phyloP scores from a whole-genome alignment of 2,113 vertebrate genomes.

The Oreotrochilus melanogaster region DNA sequence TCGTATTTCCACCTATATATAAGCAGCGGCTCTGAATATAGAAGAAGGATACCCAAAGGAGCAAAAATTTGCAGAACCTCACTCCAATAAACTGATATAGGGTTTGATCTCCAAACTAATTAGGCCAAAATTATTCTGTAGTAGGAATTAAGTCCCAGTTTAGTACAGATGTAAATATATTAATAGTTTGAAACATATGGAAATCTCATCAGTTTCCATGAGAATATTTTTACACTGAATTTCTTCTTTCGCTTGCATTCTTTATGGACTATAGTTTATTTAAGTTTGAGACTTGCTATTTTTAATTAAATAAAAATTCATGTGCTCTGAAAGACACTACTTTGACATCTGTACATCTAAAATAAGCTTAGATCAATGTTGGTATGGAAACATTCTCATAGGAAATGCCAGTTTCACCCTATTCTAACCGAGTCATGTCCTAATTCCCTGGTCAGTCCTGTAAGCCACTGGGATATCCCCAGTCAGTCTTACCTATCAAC shows the following conservation, averaged over 20 bases:
- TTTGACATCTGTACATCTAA: neutral
- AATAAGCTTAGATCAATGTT: neutral
- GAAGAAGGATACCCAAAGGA: neutral
- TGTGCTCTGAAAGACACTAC: neutral
- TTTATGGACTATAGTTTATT: neutral
- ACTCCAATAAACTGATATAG: neutral
- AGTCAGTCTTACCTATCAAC: neutral
- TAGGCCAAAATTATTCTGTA: neutral
- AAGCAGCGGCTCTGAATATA: neutral
- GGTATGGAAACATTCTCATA: neutral
- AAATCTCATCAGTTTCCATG: neutral
- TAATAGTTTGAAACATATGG: neutral
- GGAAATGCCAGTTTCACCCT: fast-evolving
- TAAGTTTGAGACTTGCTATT: neutral
- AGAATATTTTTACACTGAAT: neutral
- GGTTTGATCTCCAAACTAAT: neutral
- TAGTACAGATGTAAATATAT: neutral
- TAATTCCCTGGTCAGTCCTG: neutral
- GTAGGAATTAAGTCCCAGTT: neutral
- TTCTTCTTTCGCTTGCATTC: neutral
- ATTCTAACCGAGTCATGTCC: neutral
- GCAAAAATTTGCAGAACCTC: neutral
- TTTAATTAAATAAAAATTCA: neutral
- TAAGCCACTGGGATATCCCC: neutral
- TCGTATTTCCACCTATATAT: neutral